Evolutionary conservation across 1,140 invertebrate genomes (phyloP).

Genomic region (Diplogasteroides magnus): DNA sequence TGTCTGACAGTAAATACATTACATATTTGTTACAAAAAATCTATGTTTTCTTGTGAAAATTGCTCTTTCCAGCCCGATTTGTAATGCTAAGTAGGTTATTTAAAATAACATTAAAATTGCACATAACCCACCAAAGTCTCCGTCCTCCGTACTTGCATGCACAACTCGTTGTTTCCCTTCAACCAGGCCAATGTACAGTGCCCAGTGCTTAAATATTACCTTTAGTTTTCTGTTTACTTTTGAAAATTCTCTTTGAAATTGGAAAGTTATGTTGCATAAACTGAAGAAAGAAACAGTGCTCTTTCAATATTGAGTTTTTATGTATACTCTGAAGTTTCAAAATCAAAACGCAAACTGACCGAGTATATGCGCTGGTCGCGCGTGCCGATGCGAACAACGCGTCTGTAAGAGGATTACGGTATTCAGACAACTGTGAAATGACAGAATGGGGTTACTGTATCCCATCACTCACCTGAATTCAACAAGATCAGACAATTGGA

Average conservation of each 20-base stretch:
- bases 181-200: conserved; percentile 26
- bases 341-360: conserved; percentile 21
- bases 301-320: too few relatives aligned
- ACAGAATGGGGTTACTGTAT: not conserved
- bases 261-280: too few relatives aligned
- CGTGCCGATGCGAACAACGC: conserved; percentile 4
- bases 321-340: not conserved
- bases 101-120: not conserved
- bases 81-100: not conserved
- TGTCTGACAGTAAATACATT: too few relatives aligned
- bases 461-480: conserved; percentile 28
- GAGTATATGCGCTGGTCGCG: conserved; percentile 14
- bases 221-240: too few relatives aligned
- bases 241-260: too few relatives aligned
- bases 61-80: too few relatives aligned
- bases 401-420: too few relatives aligned
- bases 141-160: conserved; percentile 31
- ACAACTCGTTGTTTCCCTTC: conserved; percentile 24
- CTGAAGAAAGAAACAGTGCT: too few relatives aligned
- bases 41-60: too few relatives aligned
- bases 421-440: not conserved
- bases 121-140: conserved; percentile 20
- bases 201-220: conserved; percentile 37
- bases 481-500: conserved; percentile 30
- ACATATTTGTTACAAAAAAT: too few relatives aligned